These are phyloP conservation scores for Sminthurides bifidus DNA, from an alignment of 1,140 invertebrate genomes.

Conservation along the genomic window DNA sequence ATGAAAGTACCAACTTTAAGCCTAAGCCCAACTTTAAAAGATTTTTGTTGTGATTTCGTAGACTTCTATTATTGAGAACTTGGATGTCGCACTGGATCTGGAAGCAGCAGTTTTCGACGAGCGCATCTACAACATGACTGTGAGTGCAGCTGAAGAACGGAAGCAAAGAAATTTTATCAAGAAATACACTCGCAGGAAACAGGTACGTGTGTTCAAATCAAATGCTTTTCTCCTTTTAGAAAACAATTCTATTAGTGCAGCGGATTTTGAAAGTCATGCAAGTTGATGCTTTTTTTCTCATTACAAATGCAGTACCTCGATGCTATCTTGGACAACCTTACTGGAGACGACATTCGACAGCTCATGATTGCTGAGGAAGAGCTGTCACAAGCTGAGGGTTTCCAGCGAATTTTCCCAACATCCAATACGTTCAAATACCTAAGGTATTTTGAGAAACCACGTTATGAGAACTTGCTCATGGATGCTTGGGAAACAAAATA, in stretches of 20 bases:
- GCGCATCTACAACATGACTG: conserved; percentile 14
- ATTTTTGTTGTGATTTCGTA: neutral
- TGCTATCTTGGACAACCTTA: conserved; percentile 63
- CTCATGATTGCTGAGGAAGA: conserved; percentile 84
- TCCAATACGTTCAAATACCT: conserved; percentile 61
- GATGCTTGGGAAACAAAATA: conserved; percentile 83
- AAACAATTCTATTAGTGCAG: neutral
- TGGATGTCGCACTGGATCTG: conserved; percentile 20
- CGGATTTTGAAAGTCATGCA: neutral
- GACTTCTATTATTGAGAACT: conserved; percentile 13
- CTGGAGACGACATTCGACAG: conserved; percentile 77
- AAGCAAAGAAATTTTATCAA: conserved; percentile 24
- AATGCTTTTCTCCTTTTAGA: neutral
- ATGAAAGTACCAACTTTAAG: neutral
- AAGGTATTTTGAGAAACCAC: conserved; percentile 63
- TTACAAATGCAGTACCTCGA: conserved; percentile 54
- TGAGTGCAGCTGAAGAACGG: conserved; percentile 26
- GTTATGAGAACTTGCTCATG: conserved; percentile 88
- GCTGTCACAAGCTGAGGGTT: conserved; percentile 52
- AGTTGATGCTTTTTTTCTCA: neutral
- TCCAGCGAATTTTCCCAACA: conserved; percentile 71
- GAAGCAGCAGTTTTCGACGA: conserved; percentile 28
- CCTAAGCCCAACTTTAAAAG: neutral
- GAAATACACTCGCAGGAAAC: conserved; percentile 39
- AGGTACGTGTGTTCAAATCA: conserved; percentile 39